Conservation (phyloP, 2,797 vertebrate genomes). For the Enoplosus armatus region DNA sequence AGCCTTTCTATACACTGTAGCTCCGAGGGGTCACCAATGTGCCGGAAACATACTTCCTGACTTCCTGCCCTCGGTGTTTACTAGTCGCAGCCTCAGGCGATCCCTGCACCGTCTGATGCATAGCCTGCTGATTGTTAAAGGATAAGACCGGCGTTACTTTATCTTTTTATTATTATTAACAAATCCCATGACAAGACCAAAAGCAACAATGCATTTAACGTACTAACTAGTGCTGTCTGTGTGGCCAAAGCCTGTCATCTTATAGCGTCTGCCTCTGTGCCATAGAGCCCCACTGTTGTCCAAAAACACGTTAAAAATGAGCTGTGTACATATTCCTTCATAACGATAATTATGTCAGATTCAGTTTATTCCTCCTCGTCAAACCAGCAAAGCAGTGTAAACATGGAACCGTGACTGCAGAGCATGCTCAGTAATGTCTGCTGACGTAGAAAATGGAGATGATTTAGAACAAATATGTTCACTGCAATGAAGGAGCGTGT, state of each 20-base stretch:
- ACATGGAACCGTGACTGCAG: background rate
- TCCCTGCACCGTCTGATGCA: conserved; percentile 40
- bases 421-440: background rate
- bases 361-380: too few species aligned
- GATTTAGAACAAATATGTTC: too few species aligned
- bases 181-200: conserved; percentile 20
- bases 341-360: too few species aligned
- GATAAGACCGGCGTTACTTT: conserved; percentile 4
- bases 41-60: conserved; percentile 74
- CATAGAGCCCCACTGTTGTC: background rate
- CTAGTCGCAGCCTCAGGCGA: conserved; percentile 58
- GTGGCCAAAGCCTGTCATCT: background rate
- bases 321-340: too few species aligned
- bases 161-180: conserved; percentile 28
- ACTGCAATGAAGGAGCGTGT: too few species aligned
- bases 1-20: conserved; percentile 67
- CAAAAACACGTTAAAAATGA: too few species aligned
- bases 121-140: conserved; percentile 31
- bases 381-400: too few species aligned
- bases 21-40: conserved; percentile 62
- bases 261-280: background rate
- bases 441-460: too few species aligned
- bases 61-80: conserved; percentile 73
- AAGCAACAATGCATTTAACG: conserved; percentile 4
- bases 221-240: background rate